phyloP scores from a whole-genome alignment of 2,888 invertebrate species.

The Nineta flava region DNA sequence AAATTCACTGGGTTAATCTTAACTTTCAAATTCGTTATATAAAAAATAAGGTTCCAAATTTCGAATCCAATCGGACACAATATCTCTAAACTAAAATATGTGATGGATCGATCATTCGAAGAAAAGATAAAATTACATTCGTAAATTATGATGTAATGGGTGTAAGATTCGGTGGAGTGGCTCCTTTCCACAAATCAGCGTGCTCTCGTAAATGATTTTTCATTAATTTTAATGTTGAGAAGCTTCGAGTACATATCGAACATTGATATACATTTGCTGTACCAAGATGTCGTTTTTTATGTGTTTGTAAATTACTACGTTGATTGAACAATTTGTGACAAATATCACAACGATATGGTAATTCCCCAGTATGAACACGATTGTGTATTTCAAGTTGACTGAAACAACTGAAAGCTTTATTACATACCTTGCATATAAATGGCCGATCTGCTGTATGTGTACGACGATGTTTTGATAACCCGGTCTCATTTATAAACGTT shows the following conservation, averaged over 20 bases:
- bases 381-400: constrained; percentile 1
- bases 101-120: too few relatives aligned
- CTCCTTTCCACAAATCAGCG: background rate
- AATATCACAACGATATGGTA: constrained; percentile 1
- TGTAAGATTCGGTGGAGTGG: background rate
- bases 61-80: too few relatives aligned
- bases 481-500: background rate
- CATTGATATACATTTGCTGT: background rate
- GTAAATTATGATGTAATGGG: background rate
- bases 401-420: constrained; percentile 2
- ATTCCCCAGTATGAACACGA: constrained; percentile 1
- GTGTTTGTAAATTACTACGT: constrained; percentile 2
- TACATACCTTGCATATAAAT: background rate
- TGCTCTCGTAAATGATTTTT: background rate
- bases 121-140: background rate
- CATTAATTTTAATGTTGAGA: background rate
- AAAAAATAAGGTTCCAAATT: too few relatives aligned
- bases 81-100: too few relatives aligned
- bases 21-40: too few relatives aligned
- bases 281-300: constrained; percentile 1
- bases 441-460: background rate
- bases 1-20: too few relatives aligned
- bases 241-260: background rate
- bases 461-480: background rate
- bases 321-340: constrained; percentile 3